A percentile compares a stretch with the other conserved stretches of the same genome.
phyloP scores from a whole-genome alignment of 2,888 invertebrate genomes.

The Mesorhabditis belari region DNA sequence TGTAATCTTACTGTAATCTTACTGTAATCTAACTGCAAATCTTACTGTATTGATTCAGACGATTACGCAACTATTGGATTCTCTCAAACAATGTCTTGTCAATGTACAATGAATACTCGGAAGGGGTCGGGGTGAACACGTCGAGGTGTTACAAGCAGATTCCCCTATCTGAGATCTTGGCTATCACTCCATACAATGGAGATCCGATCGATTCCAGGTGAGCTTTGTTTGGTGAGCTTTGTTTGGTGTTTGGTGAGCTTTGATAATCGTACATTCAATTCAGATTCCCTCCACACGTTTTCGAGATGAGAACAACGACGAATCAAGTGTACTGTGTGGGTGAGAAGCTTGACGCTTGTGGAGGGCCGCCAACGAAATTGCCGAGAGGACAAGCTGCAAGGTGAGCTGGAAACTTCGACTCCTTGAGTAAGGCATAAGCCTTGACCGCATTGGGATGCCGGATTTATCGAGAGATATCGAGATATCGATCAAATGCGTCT shows the following conservation, averaged over 20 bases:
- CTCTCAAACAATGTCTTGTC: slow-evolving; percentile 42
- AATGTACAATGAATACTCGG: slow-evolving; percentile 49
- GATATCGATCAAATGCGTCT: too few relatives aligned
- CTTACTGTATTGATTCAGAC: slow-evolving; percentile 13
- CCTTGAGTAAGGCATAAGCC: too few relatives aligned
- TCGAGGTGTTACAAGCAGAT: slow-evolving; percentile 39
- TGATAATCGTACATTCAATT: neutral
- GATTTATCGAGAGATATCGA: too few relatives aligned
- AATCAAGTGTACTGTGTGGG: slow-evolving; percentile 50
- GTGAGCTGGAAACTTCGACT: neutral
- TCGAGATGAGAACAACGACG: slow-evolving; percentile 49
- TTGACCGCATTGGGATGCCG: too few relatives aligned
- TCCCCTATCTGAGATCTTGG: slow-evolving; percentile 45
- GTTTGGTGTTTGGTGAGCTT: neutral
- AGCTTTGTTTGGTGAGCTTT: neutral
- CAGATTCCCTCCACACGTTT: slow-evolving; percentile 50
- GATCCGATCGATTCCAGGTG: slow-evolving; percentile 33
- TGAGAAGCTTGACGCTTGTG: slow-evolving; percentile 44
- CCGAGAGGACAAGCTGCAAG: slow-evolving; percentile 16
- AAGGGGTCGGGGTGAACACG: slow-evolving; percentile 32
- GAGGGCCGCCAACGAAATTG: slow-evolving; percentile 29
- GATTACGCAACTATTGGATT: slow-evolving; percentile 52
- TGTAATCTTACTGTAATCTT: too few relatives aligned
- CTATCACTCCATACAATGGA: slow-evolving; percentile 45
- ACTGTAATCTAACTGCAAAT: too few relatives aligned